A percentile compares a stretch with the other conserved stretches of the same genome.
These are phyloP conservation scores for Ferrisia virgata DNA, from an alignment of 2,888 invertebrate species.

Conservation along the genomic window DNA sequence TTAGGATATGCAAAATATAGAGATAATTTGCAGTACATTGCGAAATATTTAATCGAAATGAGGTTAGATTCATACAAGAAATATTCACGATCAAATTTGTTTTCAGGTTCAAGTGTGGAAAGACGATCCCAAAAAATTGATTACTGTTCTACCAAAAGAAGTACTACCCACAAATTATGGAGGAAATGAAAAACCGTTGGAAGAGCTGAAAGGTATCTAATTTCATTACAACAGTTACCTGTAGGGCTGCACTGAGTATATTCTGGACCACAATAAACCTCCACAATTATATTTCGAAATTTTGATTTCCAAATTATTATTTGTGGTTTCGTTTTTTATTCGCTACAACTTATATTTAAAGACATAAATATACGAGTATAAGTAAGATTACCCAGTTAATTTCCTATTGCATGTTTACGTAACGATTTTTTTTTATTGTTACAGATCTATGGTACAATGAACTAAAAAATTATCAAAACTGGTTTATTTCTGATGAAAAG, in stretches of 20 bases:
- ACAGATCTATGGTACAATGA: slow-evolving; percentile 41
- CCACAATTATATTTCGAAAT: not conserved
- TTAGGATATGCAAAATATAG: too few species aligned
- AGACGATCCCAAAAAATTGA: slow-evolving; percentile 20
- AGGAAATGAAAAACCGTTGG: slow-evolving; percentile 24
- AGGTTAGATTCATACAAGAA: not conserved
- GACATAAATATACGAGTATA: too few species aligned
- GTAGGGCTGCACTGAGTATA: not conserved
- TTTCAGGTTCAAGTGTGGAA: slow-evolving; percentile 28
- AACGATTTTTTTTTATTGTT: not conserved
- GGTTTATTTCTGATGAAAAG: slow-evolving; percentile 36
- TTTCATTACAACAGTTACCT: not conserved
- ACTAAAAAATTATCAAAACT: slow-evolving; percentile 35
- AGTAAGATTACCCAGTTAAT: too few species aligned
- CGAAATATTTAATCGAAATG: not conserved
- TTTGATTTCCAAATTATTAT: too few species aligned
- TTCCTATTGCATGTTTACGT: too few species aligned
- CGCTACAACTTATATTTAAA: too few species aligned
- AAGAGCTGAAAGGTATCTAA: slow-evolving; percentile 28
- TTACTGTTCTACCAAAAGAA: slow-evolving; percentile 37
- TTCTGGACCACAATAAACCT: too few species aligned
- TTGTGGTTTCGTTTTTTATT: too few species aligned
- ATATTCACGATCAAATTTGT: not conserved
- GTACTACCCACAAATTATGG: slow-evolving; percentile 35
- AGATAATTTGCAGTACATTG: too few species aligned